phyloP scores from a whole-genome alignment of 2,888 invertebrate genomes.

The Caenorhabditis uteleia region DNA sequence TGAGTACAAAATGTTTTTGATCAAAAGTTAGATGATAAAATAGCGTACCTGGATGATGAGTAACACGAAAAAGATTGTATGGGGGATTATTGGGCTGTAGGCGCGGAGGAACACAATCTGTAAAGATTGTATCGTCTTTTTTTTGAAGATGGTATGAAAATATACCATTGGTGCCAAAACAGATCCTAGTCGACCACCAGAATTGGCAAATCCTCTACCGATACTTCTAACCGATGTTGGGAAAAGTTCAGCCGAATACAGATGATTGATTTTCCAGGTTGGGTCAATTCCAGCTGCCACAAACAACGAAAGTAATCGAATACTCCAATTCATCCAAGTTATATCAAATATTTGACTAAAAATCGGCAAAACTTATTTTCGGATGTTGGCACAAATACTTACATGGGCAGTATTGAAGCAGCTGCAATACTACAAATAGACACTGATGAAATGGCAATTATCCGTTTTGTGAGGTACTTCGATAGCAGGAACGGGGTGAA shows the following conservation, averaged over 20 bases:
- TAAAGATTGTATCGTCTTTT: conserved; percentile 1
- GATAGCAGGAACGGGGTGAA: conserved; percentile 61
- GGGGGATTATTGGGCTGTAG: conserved; percentile 38
- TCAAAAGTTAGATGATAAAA: too few relatives aligned
- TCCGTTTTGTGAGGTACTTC: conserved; percentile 40
- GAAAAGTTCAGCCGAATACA: conserved; percentile 64
- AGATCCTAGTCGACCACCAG: conserved; percentile 56
- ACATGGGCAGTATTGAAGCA: conserved; percentile 21
- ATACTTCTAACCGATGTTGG: conserved; percentile 60
- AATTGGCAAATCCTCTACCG: conserved; percentile 64
- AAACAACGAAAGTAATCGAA: conserved; percentile 45
- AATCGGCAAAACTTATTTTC: conserved; percentile 3
- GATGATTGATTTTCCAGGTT: conserved; percentile 66
- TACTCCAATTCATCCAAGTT: conserved; percentile 7
- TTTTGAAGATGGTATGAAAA: neutral
- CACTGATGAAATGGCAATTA: conserved; percentile 58
- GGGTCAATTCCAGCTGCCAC: conserved; percentile 60
- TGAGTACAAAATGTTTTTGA: too few relatives aligned
- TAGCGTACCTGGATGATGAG: conserved; percentile 50
- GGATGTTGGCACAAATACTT: neutral
- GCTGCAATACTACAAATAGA: conserved; percentile 22
- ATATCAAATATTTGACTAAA: conserved; percentile 20
- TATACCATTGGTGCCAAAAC: conserved; percentile 59
- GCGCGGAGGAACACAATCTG: conserved; percentile 53
- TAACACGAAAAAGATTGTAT: conserved; percentile 52